Conservation (phyloP, 2,113 vertebrate genomes). For the Brachyistius frenatus region DNA sequence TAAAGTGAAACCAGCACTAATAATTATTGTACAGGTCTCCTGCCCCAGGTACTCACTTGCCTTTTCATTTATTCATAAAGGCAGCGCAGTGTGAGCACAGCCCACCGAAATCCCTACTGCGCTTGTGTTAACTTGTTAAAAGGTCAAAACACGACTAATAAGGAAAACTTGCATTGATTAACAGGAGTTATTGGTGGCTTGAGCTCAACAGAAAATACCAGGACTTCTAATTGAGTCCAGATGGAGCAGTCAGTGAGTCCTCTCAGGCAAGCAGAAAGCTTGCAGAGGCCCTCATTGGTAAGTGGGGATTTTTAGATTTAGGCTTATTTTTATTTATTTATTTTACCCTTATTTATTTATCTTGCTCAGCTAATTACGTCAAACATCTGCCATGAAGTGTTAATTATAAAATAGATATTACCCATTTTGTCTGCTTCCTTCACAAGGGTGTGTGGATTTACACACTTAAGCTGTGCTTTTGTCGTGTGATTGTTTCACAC, state of each 20-base stretch:
- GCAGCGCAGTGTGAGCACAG: slow-evolving; percentile 49
- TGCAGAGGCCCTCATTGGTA: neutral
- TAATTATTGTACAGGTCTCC: slow-evolving; percentile 48
- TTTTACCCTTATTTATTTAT: neutral
- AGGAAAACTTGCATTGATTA: slow-evolving; percentile 69
- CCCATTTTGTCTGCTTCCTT: neutral
- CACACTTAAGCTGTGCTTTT: neutral
- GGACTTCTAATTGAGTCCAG: slow-evolving; percentile 64
- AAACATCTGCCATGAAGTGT: too few relatives aligned
- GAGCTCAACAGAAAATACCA: slow-evolving; percentile 38
- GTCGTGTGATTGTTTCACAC: neutral
- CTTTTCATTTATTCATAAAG: slow-evolving; percentile 80
- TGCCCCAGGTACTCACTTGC: slow-evolving; percentile 35
- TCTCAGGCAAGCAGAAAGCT: slow-evolving; percentile 14
- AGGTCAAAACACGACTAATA: slow-evolving; percentile 75
- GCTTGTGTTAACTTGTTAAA: slow-evolving; percentile 65
- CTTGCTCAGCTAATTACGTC: neutral
- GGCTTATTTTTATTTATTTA: neutral
- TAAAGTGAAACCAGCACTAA: slow-evolving; percentile 40
- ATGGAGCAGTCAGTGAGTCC: slow-evolving; percentile 41
- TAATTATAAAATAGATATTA: neutral
- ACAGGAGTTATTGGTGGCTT: slow-evolving; percentile 66
- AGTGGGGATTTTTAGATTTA: neutral
- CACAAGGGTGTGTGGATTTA: neutral
- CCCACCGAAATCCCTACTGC: slow-evolving; percentile 51